Evolutionary conservation across 64 coral and sea anemone species (phyloP), one percentile per base, ranked within the genome.

Genomic region (Montipora cactus): DNA sequence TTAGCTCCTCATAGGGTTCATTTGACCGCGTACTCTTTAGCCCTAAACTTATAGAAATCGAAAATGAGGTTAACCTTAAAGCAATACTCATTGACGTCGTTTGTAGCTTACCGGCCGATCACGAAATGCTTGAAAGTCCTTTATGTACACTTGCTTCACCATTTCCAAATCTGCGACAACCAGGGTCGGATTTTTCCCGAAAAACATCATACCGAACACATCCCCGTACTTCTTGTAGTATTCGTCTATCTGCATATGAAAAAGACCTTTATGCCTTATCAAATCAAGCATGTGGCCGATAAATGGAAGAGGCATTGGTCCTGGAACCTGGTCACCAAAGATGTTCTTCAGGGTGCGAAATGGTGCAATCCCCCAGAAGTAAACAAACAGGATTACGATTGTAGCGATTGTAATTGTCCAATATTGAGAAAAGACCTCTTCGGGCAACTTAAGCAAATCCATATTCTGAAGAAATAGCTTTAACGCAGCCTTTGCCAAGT

Each of bases 221-320:
- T 67, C 16, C n/a, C 88, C 88, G n/a, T 79, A 90, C 78, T 78
- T 90, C n/a, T 90, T 90, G 76, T 79, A 90, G 45, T 90, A 90
- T 25, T 90, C 88, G 23, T 90, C 88, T 1, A 90, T 49, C 51
- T 90, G 88, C 4, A 79, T 12, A 79, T 90, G 88, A 4, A 79
- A 19, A 37, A 14, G 23, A 7, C 88, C 76, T 57, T 67, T 78
- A n/a, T 77, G 23, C 25, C 59, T 90, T 13, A 90, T 47, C 5
- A 16, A 5, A 76, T 77, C 76, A 53, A 62, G 88, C 73, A 79
- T n/a, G 45, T 77, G 49, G 8, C 88, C 88, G 59, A 90, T 90
- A 57, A 90, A 67, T 46, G 88, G 88, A 21, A 90, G 44, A 49
- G 69, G 37, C 23, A 11, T 88, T 1, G 85, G 85, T 8, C 85